Conservation (phyloP, 1,140 invertebrate species). For the Calycopis cecrops region DNA sequence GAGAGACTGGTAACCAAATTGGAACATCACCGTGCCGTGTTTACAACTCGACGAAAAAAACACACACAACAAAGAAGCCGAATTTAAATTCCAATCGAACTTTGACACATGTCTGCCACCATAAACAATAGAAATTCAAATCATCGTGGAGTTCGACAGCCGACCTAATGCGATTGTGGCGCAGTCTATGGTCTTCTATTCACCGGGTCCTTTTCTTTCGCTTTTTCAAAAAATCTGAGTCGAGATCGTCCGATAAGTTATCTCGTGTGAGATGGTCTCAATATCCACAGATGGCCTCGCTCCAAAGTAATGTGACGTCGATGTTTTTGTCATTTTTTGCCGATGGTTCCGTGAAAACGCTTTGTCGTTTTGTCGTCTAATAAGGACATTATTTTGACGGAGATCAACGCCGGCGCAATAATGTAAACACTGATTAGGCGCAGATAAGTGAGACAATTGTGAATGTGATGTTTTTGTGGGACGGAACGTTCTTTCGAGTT, state of each 20-base stretch:
- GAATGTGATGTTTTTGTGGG: conserved; percentile 48
- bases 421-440: conserved; percentile 72
- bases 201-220: conserved; percentile 71
- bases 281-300: conserved; percentile 73
- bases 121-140: conserved; percentile 75
- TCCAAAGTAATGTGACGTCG: conserved; percentile 58
- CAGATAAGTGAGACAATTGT: conserved; percentile 69
- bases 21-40: conserved; percentile 68
- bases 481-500: conserved; percentile 20
- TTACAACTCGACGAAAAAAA: conserved; percentile 71
- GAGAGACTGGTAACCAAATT: conserved; percentile 65
- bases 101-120: conserved; percentile 75
- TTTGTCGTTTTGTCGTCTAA: conserved; percentile 69
- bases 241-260: conserved; percentile 67
- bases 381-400: conserved; percentile 73
- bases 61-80: conserved; percentile 70
- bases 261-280: conserved; percentile 71
- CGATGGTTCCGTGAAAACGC: conserved; percentile 61
- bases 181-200: conserved; percentile 67
- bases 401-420: conserved; percentile 57
- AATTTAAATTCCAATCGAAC: conserved; percentile 75
- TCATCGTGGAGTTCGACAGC: conserved; percentile 62
- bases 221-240: conserved; percentile 69
- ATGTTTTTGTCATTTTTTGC: conserved; percentile 69
- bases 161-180: conserved; percentile 69